Conservation (phyloP, 2,797 vertebrate species). For the Cottoperca gobio region DNA sequence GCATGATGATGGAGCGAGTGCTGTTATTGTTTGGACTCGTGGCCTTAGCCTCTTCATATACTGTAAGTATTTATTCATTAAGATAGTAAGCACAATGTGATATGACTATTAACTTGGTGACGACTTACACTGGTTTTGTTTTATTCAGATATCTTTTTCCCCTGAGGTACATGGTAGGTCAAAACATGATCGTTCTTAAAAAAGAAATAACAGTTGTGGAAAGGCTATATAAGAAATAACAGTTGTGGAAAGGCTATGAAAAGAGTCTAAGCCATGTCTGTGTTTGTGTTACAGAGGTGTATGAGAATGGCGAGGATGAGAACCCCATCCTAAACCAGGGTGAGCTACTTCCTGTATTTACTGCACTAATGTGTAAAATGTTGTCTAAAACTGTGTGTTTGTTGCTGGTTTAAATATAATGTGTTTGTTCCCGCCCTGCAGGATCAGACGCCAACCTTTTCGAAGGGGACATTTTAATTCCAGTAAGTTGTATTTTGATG, state of each 20-base stretch:
- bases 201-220: background rate
- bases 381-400: background rate
- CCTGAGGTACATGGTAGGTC: constrained; percentile 72
- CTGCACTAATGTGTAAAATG: background rate
- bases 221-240: background rate
- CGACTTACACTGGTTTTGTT: background rate
- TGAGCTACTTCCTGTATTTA: constrained; percentile 50
- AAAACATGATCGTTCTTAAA: background rate
- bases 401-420: background rate
- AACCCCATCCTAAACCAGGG: constrained; percentile 80
- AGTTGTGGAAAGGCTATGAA: background rate
- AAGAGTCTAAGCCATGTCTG: background rate
- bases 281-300: constrained; percentile 75
- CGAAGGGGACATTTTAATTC: constrained; percentile 82
- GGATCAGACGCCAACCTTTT: constrained; percentile 76
- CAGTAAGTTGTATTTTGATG: constrained; percentile 65
- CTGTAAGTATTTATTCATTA: constrained; percentile 66
- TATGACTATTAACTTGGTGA: background rate
- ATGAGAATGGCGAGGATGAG: constrained; percentile 75
- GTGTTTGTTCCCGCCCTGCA: constrained; percentile 41
- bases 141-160: constrained; percentile 68
- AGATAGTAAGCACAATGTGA: background rate
- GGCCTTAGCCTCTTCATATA: constrained; percentile 46
- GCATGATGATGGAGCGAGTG: constrained; percentile 50
- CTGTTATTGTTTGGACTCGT: constrained; percentile 65